Evolutionary conservation across 2,113 vertebrate genomes (phyloP).

Genomic region (Oryzias melastigma): DNA sequence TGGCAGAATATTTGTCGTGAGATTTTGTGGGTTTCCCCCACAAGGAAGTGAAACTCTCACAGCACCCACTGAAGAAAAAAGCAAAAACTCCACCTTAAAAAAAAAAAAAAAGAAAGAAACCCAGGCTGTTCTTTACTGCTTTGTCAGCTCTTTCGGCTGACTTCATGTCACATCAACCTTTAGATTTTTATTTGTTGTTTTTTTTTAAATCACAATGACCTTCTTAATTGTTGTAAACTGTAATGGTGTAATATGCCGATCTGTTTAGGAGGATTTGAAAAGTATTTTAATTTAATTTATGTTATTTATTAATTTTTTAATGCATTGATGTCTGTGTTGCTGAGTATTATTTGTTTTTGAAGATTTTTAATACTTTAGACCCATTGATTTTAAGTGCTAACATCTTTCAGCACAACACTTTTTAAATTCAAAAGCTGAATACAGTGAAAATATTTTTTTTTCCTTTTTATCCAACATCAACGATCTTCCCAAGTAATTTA

Average conservation of each 20-base stretch:
- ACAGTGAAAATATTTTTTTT: too few relatives aligned
- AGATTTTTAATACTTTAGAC: too few relatives aligned
- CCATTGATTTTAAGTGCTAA: too few relatives aligned
- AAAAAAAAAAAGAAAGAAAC: slow-evolving; percentile 22
- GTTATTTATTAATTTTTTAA: slow-evolving; percentile 47
- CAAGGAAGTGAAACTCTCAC: slow-evolving; percentile 56
- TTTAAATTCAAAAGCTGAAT: too few relatives aligned
- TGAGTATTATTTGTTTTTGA: too few relatives aligned
- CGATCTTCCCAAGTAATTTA: too few relatives aligned
- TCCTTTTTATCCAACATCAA: too few relatives aligned
- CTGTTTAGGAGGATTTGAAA: slow-evolving; percentile 6
- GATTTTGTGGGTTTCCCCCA: slow-evolving; percentile 46
- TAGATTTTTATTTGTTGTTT: neutral
- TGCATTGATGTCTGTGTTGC: too few relatives aligned
- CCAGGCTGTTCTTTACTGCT: slow-evolving; percentile 19
- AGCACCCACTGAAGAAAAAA: slow-evolving; percentile 16
- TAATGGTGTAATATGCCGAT: slow-evolving; percentile 1
- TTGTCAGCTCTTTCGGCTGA: slow-evolving; percentile 18
- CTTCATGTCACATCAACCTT: slow-evolving; percentile 15
- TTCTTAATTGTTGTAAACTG: neutral
- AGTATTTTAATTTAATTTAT: slow-evolving; percentile 55
- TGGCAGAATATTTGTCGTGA: slow-evolving; percentile 24
- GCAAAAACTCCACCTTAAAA: slow-evolving; percentile 49
- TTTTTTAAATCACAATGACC: neutral
- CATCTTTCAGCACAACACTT: too few relatives aligned